Evolutionary conservation across 2,113 vertebrate species (phyloP), one percentile per base, ranked within the genome.

Genomic region (Apodemus sylvaticus): DNA sequence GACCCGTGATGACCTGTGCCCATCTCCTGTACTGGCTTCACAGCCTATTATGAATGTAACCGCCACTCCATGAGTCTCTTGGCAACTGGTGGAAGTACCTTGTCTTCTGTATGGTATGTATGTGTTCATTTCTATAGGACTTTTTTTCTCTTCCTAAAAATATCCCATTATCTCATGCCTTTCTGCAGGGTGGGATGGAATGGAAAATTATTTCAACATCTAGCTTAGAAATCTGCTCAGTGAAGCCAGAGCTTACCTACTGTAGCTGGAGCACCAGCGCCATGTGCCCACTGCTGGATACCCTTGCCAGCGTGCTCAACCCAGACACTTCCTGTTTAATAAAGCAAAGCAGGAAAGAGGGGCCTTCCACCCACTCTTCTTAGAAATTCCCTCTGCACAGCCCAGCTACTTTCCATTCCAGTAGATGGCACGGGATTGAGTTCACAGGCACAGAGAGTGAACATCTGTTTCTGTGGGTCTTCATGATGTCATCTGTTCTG

Each of bases 111-210:
- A 53, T 77, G 74, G 79, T 90, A 95, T 92, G 97, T 97, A 97
- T 95, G 91, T 95, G 58, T 70, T 96, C 91, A 53, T 86, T 95
- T 97, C 96, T 94, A 97, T 95, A 58, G 45, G 19, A 73, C 66
- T 93, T 93, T 93, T 58, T 90, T 97, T 97, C 88, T 71, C 60
- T 77, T 95, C 88, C 97, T 97, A 96, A 96, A 97, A 97, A 93
- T 96, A 97, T 36, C 76, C 94, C 66, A 31, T 90, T 96, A 96
- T 36, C 90, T 90, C 71, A 26, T 88, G 87, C 58, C 76, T 96
- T 96, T 93, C 78, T 93, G 34, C 71, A 96, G 64, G 93, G 19
- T 62, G 22, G 2, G 73, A 26, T 87, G 58, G 71, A 85, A 20
- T 2, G 83, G 92, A 96, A 97, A 95, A 81, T 86, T 29, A 92